Evolutionary conservation across 2,888 invertebrate species (phyloP).

Genomic region (Ptycholaimellus sp.): DNA sequence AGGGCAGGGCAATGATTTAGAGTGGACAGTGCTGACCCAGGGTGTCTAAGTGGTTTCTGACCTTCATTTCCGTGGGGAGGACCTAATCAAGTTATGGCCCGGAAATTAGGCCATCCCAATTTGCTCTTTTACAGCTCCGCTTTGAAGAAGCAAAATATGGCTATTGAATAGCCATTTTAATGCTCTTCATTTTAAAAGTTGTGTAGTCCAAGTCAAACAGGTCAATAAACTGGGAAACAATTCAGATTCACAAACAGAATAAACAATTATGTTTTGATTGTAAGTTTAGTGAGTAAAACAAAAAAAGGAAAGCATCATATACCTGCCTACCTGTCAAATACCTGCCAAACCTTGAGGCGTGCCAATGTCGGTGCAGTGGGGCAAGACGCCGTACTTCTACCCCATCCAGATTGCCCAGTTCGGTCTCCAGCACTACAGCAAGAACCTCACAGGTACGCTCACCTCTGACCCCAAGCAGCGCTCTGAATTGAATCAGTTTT

Average conservation of each 20-base stretch:
- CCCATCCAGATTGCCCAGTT: constrained; percentile 97
- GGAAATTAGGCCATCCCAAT: no score
- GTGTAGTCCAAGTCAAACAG: constrained; percentile 1
- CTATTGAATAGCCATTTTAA: no score
- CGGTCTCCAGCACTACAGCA: constrained; percentile 85
- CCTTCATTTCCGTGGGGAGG: no score
- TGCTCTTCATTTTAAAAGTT: neutral
- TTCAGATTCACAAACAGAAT: neutral
- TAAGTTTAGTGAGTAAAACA: no score
- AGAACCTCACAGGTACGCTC: constrained; percentile 27
- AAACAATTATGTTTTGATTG: constrained; percentile 2
- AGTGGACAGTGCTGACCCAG: no score
- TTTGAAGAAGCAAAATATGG: no score
- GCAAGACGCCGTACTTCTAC: constrained; percentile 76
- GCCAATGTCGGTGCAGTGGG: constrained; percentile 90
- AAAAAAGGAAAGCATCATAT: neutral
- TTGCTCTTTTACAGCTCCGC: no score
- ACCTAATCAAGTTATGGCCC: no score
- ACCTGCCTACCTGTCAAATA: neutral
- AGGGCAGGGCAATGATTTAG: no score
- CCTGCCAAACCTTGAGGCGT: constrained; percentile 36
- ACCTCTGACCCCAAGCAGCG: neutral
- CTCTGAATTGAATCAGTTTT: neutral
- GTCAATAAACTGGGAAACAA: neutral
- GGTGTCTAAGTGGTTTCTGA: no score